phyloP scores from a whole-genome alignment of 2,797 vertebrate genomes.

The Coracias cyanogaster region DNA sequence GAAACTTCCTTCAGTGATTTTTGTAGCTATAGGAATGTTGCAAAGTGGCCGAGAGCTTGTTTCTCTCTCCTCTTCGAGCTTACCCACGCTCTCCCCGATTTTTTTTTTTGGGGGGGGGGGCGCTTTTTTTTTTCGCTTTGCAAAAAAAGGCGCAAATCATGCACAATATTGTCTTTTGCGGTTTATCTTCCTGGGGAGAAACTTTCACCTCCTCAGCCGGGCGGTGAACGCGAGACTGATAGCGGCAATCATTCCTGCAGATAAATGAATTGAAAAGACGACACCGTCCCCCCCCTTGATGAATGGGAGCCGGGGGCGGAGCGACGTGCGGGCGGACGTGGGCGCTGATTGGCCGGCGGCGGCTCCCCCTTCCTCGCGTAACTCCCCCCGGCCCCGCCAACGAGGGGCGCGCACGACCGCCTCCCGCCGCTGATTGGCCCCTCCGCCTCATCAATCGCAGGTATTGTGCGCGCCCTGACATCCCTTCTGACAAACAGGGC shows the following conservation, averaged over 20 bases:
- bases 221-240: conserved; percentile 99
- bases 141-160: conserved; percentile 88
- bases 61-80: conserved; percentile 63
- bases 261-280: conserved; percentile 99
- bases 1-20: conserved; percentile 65
- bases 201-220: conserved; percentile 99
- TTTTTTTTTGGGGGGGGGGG: conserved; percentile 71
- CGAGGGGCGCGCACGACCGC: conserved; percentile 88
- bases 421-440: conserved; percentile 89
- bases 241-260: conserved; percentile 99
- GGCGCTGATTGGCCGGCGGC: conserved; percentile 83
- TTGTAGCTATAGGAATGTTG: conserved; percentile 68
- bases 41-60: conserved; percentile 46
- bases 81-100: conserved; percentile 43
- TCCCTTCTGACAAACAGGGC: conserved; percentile 83
- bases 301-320: conserved; percentile 94
- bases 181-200: conserved; percentile 99
- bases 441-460: conserved; percentile 94
- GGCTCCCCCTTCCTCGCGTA: conserved; percentile 80
- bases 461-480: conserved; percentile 90
- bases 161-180: conserved; percentile 99
- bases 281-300: conserved; percentile 98
- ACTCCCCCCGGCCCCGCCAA: conserved; percentile 85
- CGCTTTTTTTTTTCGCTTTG: conserved; percentile 24
- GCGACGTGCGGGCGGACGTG: conserved; percentile 84